phyloP scores from a whole-genome alignment of 1,140 invertebrate genomes.

The Periplaneta americana region DNA sequence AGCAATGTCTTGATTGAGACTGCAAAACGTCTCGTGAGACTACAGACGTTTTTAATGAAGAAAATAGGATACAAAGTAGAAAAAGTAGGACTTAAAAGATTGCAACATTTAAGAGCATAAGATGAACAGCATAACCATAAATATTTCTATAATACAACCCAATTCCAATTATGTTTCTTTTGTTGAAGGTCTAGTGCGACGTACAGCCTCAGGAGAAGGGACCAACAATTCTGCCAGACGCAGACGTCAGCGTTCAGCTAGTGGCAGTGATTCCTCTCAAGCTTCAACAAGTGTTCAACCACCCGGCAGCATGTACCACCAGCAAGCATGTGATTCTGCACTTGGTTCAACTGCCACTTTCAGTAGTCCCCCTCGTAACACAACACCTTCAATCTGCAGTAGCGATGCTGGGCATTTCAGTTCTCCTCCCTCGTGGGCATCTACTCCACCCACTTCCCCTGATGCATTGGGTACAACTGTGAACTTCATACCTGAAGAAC shows the following conservation, averaged over 20 bases:
- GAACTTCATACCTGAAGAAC: conserved; percentile 46
- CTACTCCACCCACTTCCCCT: conserved; percentile 51
- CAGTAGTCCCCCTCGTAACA: conserved; percentile 41
- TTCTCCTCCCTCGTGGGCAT: conserved; percentile 53
- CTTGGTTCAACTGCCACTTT: conserved; percentile 52
- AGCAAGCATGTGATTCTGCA: conserved; percentile 45
- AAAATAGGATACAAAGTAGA: too few species aligned
- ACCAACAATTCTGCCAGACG: not conserved
- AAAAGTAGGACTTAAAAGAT: too few species aligned
- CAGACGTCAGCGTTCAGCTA: conserved; percentile 36
- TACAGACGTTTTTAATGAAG: too few species aligned
- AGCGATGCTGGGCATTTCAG: conserved; percentile 38
- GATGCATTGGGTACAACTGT: conserved; percentile 30
- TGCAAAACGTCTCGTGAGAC: too few species aligned
- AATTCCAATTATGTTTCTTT: too few species aligned
- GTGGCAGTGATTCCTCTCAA: conserved; percentile 42
- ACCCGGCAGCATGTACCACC: not conserved
- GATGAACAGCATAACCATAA: too few species aligned
- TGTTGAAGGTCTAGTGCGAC: not conserved
- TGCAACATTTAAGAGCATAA: too few species aligned
- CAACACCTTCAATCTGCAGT: conserved; percentile 31
- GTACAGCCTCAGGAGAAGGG: not conserved
- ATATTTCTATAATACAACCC: too few species aligned
- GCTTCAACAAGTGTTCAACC: conserved; percentile 25
- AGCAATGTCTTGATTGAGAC: too few species aligned